These are phyloP conservation scores for Parelbella ahira DNA, from an alignment of 2,888 invertebrate species.

Conservation along the genomic window DNA sequence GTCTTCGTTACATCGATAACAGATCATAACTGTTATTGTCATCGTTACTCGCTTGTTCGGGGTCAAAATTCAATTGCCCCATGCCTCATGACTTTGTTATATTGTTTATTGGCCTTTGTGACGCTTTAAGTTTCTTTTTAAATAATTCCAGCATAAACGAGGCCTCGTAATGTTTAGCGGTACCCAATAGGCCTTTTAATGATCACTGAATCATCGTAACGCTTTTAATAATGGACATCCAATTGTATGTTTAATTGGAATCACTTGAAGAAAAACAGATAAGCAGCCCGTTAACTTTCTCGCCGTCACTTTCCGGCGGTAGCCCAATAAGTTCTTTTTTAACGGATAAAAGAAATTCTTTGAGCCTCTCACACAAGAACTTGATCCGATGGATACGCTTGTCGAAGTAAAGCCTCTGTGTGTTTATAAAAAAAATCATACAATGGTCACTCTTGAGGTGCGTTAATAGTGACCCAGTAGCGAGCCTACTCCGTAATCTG, in stretches of 20 bases:
- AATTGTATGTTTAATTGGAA: too few relatives aligned
- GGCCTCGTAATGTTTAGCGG: too few relatives aligned
- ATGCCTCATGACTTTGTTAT: too few relatives aligned
- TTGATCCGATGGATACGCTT: constrained; percentile 12
- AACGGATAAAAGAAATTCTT: constrained; percentile 8
- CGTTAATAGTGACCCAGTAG: constrained; percentile 25
- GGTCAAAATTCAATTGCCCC: constrained; percentile 14
- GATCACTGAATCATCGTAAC: too few relatives aligned
- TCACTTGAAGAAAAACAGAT: too few relatives aligned
- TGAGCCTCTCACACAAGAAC: constrained; percentile 11
- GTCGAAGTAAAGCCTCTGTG: background rate
- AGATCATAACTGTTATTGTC: constrained; percentile 11
- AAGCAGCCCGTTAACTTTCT: constrained; percentile 16
- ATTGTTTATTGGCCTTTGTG: too few relatives aligned
- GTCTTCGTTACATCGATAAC: background rate
- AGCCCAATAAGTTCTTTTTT: constrained; percentile 10
- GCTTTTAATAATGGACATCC: too few relatives aligned
- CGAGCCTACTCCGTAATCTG: constrained; percentile 27
- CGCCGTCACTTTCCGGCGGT: constrained; percentile 1
- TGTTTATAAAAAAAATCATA: constrained; percentile 6
- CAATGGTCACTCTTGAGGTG: background rate
- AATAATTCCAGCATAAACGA: too few relatives aligned
- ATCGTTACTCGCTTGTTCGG: background rate
- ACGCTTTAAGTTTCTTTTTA: too few relatives aligned
- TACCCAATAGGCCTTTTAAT: too few relatives aligned